Evolutionary conservation across 2,797 vertebrate genomes (phyloP).

Genomic region (Sebastes itinus): DNA sequence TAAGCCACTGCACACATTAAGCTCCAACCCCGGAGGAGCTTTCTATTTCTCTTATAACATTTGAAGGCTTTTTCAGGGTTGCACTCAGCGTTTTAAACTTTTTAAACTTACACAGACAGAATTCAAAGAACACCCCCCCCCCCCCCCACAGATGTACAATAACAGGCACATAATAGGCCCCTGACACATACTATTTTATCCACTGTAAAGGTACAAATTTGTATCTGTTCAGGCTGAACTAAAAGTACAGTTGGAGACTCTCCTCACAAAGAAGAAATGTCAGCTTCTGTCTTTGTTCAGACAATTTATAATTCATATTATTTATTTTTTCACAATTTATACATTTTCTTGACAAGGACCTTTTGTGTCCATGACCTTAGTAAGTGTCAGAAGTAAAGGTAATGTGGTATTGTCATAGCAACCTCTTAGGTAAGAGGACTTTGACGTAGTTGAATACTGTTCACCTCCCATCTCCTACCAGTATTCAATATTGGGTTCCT

Average conservation of each 20-base stretch:
- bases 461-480: not conserved
- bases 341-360: not conserved
- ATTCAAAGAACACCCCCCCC: no score
- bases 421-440: not conserved
- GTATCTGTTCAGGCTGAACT: not conserved
- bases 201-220: not conserved
- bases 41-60: not conserved
- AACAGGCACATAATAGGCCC: not conserved
- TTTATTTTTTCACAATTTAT: not conserved
- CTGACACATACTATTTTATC: not conserved
- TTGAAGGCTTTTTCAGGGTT: not conserved
- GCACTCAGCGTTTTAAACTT: not conserved
- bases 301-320: not conserved
- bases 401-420: not conserved
- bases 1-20: conserved; percentile 50
- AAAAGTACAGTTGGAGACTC: not conserved
- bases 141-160: not conserved
- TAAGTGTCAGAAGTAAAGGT: not conserved
- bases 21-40: conserved; percentile 3
- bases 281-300: not conserved
- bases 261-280: not conserved
- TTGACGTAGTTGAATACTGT: not conserved
- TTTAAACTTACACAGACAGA: not conserved
- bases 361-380: not conserved
- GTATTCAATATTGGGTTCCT: no score